phyloP scores from a whole-genome alignment of 1,140 invertebrate genomes.

The Rhagoletis zephyria region DNA sequence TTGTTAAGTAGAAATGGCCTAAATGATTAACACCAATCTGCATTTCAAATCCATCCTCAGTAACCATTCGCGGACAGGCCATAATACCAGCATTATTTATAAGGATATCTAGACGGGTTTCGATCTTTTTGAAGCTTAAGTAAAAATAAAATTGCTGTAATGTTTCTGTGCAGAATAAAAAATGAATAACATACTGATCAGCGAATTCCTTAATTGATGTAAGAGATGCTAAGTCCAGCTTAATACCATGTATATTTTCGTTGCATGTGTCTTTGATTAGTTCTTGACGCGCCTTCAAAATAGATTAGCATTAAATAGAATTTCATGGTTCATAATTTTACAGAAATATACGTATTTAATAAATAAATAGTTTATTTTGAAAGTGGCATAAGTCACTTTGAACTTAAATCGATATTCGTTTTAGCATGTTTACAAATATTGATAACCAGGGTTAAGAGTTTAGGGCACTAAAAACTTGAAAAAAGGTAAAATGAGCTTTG shows the following conservation, averaged over 20 bases:
- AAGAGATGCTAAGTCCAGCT: slow-evolving; percentile 85
- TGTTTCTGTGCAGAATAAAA: background rate
- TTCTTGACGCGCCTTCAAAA: slow-evolving; percentile 68
- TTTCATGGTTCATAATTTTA: too few relatives aligned
- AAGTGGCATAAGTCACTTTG: too few relatives aligned
- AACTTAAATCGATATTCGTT: too few relatives aligned
- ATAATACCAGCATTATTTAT: slow-evolving; percentile 94
- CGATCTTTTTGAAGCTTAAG: slow-evolving; percentile 75
- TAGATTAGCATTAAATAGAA: background rate
- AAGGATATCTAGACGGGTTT: slow-evolving; percentile 83
- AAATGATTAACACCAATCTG: slow-evolving; percentile 87
- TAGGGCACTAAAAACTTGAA: too few relatives aligned
- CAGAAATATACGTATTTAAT: too few relatives aligned
- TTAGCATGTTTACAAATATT: too few relatives aligned
- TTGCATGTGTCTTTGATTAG: slow-evolving; percentile 74
- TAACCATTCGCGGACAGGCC: slow-evolving; percentile 79
- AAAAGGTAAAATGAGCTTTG: too few relatives aligned
- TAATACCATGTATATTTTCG: slow-evolving; percentile 76
- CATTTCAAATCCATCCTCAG: slow-evolving; percentile 84
- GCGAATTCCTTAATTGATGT: slow-evolving; percentile 75
- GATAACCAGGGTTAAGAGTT: too few relatives aligned
- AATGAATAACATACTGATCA: slow-evolving; percentile 67
- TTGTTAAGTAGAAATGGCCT: slow-evolving; percentile 89
- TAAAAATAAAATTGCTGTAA: background rate
- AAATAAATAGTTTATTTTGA: too few relatives aligned